Conservation (phyloP, 2,113 vertebrate genomes). For the Oryzias javanicus region DNA sequence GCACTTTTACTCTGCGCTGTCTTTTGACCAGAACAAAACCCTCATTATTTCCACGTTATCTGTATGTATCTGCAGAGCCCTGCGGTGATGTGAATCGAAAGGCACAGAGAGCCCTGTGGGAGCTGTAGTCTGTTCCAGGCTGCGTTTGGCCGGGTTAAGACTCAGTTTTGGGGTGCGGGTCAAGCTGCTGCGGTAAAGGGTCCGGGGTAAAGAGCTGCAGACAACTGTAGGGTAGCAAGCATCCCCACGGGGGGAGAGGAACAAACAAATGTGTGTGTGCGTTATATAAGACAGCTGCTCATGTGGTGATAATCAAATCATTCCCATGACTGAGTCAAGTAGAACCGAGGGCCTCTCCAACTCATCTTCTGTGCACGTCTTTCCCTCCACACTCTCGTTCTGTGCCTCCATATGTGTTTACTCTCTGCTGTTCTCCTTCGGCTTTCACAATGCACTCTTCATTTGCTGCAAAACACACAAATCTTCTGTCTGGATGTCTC, state of each 20-base stretch:
- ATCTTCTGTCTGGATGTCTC: background rate
- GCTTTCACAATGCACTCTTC: slow-evolving; percentile 22
- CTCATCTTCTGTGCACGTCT: slow-evolving; percentile 49
- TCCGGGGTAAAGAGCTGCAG: background rate
- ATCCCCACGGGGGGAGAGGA: slow-evolving; percentile 13
- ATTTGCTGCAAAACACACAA: slow-evolving; percentile 27
- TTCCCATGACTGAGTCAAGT: slow-evolving; percentile 70
- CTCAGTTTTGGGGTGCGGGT: background rate
- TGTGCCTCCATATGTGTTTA: slow-evolving; percentile 32
- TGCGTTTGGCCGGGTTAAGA: background rate
- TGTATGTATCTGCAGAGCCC: slow-evolving; percentile 15
- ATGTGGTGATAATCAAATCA: slow-evolving; percentile 76
- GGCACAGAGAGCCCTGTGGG: background rate
- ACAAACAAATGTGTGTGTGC: slow-evolving; percentile 30
- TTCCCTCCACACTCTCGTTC: slow-evolving; percentile 6
- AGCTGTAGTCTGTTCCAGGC: background rate
- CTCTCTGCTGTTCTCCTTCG: slow-evolving; percentile 21
- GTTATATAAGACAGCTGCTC: slow-evolving; percentile 74
- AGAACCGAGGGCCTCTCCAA: slow-evolving; percentile 57
- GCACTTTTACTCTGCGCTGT: slow-evolving; percentile 36
- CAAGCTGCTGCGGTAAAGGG: background rate
- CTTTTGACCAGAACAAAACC: slow-evolving; percentile 42
- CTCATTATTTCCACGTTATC: slow-evolving; percentile 40
- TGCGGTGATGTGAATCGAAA: background rate
- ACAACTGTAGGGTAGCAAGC: slow-evolving; percentile 3